A percentile compares a stretch with the other conserved stretches of the same genome.
These are phyloP conservation scores for Mamestra brassicae DNA, from an alignment of 2,888 invertebrate species.

Conservation along the genomic window DNA sequence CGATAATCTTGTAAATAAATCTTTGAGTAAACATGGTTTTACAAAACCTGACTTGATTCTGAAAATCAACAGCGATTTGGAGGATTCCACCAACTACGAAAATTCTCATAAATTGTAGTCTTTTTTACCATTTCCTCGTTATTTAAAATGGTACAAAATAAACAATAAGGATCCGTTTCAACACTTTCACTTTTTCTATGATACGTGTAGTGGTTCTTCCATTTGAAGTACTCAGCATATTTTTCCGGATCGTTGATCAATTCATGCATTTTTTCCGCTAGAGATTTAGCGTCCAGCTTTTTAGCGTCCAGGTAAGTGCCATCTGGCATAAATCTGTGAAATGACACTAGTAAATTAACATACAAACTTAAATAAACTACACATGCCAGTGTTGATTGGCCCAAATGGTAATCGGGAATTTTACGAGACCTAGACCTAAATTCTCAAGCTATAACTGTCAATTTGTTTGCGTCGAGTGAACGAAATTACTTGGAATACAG, in stretches of 20 bases:
- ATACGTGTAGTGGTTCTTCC: constrained; percentile 74
- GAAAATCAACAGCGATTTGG: constrained; percentile 40
- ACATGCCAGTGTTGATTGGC: not conserved
- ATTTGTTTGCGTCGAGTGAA: no score
- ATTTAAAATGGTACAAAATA: constrained; percentile 68
- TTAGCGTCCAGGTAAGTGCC: constrained; percentile 71
- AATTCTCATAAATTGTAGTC: constrained; percentile 59
- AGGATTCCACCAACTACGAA: constrained; percentile 60
- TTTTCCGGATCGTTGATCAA: constrained; percentile 66
- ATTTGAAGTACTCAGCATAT: constrained; percentile 72
- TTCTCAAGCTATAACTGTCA: not conserved
- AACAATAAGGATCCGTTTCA: constrained; percentile 69
- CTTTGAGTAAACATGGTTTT: not conserved
- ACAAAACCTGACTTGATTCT: not conserved
- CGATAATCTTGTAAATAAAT: no score
- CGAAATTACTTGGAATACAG: no score
- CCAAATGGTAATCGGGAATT: not conserved
- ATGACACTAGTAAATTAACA: not conserved
- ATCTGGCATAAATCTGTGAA: constrained; percentile 72
- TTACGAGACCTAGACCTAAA: no score
- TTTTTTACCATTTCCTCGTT: constrained; percentile 58
- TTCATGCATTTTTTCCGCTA: constrained; percentile 68
- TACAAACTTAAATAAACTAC: not conserved
- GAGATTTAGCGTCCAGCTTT: constrained; percentile 41
- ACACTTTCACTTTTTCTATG: constrained; percentile 54